A percentile compares a stretch with the other conserved stretches of the same genome.
Conservation (phyloP, 2,113 vertebrate species). For the Mixornis gularis region DNA sequence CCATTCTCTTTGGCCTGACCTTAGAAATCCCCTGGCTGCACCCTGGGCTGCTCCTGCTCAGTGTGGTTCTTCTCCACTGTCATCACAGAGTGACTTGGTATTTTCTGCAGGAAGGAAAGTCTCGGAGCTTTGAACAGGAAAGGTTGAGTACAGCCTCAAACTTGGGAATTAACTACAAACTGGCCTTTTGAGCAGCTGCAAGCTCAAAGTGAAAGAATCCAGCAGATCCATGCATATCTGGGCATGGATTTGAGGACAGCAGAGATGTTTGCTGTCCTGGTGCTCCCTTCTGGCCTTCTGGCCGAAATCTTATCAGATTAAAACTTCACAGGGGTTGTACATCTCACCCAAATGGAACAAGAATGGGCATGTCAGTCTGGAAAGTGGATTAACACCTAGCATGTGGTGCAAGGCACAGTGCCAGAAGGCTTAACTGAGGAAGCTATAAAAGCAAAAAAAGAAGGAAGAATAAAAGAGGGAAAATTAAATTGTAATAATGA, state of each 20-base stretch:
- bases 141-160: neutral
- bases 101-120: neutral
- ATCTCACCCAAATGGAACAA: neutral
- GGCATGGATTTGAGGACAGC: neutral
- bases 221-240: neutral
- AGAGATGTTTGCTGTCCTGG: neutral
- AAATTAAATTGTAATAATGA: conserved; percentile 6
- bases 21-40: neutral
- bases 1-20: neutral
- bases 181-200: neutral
- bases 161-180: neutral
- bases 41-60: neutral
- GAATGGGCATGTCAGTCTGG: neutral
- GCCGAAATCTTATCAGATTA: neutral
- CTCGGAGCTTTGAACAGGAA: neutral
- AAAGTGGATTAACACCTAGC: conserved; percentile 16
- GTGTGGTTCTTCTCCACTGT: neutral
- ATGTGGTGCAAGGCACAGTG: neutral
- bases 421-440: conserved; percentile 20
- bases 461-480: neutral
- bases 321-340: neutral
- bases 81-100: neutral
- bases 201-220: neutral
- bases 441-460: conserved; percentile 7
- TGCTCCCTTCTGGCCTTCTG: neutral